Conservation (phyloP, 2,888 invertebrate species). For the Auanema sp. region DNA sequence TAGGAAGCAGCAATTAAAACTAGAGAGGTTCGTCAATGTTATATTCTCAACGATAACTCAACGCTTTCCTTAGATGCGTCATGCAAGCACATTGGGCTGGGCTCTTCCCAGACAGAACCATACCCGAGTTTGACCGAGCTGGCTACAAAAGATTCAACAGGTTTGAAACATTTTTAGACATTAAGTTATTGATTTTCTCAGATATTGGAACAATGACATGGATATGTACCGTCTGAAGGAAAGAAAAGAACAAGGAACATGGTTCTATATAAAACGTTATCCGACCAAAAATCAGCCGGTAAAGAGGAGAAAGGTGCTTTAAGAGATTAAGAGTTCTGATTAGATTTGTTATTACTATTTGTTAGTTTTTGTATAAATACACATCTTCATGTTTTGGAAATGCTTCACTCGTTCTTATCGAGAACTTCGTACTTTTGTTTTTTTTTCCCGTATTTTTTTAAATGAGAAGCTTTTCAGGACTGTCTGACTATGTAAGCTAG, state of each 20-base stretch:
- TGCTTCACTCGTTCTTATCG: constrained; percentile 1
- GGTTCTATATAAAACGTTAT: constrained; percentile 61
- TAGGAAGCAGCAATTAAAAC: constrained; percentile 53
- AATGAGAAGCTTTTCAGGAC: no score
- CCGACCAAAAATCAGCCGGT: constrained; percentile 40
- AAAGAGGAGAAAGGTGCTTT: constrained; percentile 8
- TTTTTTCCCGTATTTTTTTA: constrained; percentile 5
- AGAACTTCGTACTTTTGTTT: constrained; percentile 9
- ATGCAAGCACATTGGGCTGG: constrained; percentile 64
- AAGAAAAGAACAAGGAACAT: constrained; percentile 52
- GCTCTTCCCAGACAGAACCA: constrained; percentile 66
- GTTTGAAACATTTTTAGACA: not conserved
- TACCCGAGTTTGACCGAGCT: constrained; percentile 54
- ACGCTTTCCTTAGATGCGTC: constrained; percentile 49
- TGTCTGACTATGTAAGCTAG: no score
- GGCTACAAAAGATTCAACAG: constrained; percentile 61
- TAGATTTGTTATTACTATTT: constrained; percentile 11
- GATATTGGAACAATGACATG: constrained; percentile 60
- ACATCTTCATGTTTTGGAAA: constrained; percentile 8
- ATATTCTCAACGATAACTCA: not conserved
- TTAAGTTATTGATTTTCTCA: constrained; percentile 3
- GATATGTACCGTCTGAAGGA: constrained; percentile 55
- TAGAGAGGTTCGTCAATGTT: constrained; percentile 41
- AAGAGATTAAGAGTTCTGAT: not conserved
- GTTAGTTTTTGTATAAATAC: constrained; percentile 3